Percentiles rank a stretch among this genome's conserved stretches.
These are phyloP conservation scores for Cydia amplana DNA, from an alignment of 1,140 invertebrate species.

Conservation along the genomic window DNA sequence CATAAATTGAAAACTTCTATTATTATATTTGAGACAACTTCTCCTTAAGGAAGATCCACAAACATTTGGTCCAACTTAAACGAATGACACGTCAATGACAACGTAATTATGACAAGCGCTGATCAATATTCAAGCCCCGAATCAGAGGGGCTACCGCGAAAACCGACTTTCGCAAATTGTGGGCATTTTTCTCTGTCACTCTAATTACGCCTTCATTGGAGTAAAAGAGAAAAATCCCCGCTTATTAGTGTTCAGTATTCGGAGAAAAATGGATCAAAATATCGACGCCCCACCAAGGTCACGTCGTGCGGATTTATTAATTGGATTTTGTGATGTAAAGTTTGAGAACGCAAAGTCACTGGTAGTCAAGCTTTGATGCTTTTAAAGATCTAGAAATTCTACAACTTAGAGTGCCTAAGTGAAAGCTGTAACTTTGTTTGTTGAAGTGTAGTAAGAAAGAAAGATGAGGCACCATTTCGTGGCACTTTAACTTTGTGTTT, in stretches of 20 bases:
- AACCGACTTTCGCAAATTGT: too few relatives aligned
- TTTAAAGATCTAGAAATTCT: too few relatives aligned
- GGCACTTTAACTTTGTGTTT: too few relatives aligned
- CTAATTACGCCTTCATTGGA: too few relatives aligned
- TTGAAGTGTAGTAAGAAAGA: background rate
- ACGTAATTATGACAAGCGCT: constrained; percentile 30
- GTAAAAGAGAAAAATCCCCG: too few relatives aligned
- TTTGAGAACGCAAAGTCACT: background rate
- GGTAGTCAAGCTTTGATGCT: background rate
- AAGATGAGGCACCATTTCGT: too few relatives aligned
- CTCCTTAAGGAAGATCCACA: background rate
- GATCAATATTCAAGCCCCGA: constrained; percentile 20
- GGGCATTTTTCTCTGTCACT: too few relatives aligned
- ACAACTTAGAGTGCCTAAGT: too few relatives aligned
- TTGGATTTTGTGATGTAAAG: background rate
- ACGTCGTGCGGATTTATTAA: background rate
- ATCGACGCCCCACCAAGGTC: constrained; percentile 1
- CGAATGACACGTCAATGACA: constrained; percentile 23
- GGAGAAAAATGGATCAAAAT: constrained; percentile 16
- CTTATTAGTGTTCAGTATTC: constrained; percentile 5
- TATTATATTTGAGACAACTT: background rate
- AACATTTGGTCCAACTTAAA: constrained; percentile 20
- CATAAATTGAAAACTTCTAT: background rate
- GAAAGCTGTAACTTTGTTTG: background rate
- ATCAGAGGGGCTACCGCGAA: too few relatives aligned